Conservation (phyloP, 2,888 invertebrate genomes). For the Dinocampus coccinellae region DNA sequence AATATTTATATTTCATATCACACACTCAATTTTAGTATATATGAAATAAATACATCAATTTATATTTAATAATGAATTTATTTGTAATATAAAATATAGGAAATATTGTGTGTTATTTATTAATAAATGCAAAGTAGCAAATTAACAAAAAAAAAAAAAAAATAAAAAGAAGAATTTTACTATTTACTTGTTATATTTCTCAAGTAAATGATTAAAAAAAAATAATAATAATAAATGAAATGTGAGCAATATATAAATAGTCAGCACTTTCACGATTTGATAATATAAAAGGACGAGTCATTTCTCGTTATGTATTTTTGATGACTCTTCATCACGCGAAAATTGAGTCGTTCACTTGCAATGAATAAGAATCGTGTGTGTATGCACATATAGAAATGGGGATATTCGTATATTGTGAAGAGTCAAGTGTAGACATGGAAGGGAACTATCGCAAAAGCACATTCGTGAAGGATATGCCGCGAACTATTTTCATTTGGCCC, state of each 20-base stretch:
- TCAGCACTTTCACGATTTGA: background rate
- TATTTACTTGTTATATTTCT: too few relatives aligned
- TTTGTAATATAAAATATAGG: too few relatives aligned
- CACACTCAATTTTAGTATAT: slow-evolving; percentile 40
- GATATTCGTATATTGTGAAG: background rate
- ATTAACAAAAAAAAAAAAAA: too few relatives aligned
- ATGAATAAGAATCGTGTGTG: background rate
- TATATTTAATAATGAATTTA: slow-evolving; percentile 44
- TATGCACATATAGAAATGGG: background rate
- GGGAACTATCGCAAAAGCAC: background rate
- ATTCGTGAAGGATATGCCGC: slow-evolving; percentile 42
- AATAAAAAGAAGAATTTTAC: too few relatives aligned
- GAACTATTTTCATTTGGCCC: slow-evolving; percentile 57
- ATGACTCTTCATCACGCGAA: slow-evolving; percentile 11
- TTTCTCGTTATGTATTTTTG: slow-evolving; percentile 6
- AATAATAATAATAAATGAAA: background rate
- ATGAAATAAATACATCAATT: slow-evolving; percentile 32
- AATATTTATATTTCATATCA: slow-evolving; percentile 46
- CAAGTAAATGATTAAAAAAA: background rate
- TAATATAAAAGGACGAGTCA: background rate
- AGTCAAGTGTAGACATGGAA: background rate
- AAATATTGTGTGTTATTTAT: too few relatives aligned
- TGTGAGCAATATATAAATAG: background rate
- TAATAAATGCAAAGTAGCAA: too few relatives aligned
- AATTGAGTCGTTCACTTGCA: background rate